Conservation (phyloP, 2,888 invertebrate species). For the Amphipoea lucens region DNA sequence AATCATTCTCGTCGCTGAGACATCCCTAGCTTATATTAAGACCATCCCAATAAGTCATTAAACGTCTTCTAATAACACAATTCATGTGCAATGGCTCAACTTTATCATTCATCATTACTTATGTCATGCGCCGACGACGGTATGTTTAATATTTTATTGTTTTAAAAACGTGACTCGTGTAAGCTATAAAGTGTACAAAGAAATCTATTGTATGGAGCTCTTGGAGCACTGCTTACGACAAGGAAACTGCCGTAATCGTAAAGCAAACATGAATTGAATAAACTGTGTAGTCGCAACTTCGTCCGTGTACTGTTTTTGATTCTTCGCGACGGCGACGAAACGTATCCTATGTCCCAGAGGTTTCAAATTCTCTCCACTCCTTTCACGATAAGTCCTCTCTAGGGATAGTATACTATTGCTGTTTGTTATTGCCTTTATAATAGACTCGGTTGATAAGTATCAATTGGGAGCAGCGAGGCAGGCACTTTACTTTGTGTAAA, state of each 20-base stretch:
- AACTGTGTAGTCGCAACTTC: background rate
- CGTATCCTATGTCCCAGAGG: background rate
- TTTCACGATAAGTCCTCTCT: background rate
- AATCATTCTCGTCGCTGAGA: background rate
- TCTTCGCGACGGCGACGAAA: background rate
- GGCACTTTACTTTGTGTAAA: background rate
- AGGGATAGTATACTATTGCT: background rate
- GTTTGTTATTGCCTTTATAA: background rate
- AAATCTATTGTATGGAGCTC: constrained; percentile 2
- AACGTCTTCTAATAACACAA: constrained; percentile 9
- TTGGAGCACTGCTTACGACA: constrained; percentile 3
- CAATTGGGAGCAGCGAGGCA: too few relatives aligned
- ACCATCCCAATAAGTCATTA: constrained; percentile 5
- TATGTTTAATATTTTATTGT: constrained; percentile 43
- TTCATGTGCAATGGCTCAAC: constrained; percentile 31
- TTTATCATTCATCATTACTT: constrained; percentile 18
- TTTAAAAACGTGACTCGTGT: constrained; percentile 43
- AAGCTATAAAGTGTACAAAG: constrained; percentile 20
- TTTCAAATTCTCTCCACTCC: background rate
- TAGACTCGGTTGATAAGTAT: too few relatives aligned
- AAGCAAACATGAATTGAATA: constrained; percentile 4
- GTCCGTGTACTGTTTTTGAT: background rate
- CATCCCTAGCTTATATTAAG: background rate
- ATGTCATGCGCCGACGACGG: constrained; percentile 1
- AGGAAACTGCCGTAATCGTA: background rate